phyloP scores from a whole-genome alignment of 2,797 vertebrate genomes.

The Molothrus ater region DNA sequence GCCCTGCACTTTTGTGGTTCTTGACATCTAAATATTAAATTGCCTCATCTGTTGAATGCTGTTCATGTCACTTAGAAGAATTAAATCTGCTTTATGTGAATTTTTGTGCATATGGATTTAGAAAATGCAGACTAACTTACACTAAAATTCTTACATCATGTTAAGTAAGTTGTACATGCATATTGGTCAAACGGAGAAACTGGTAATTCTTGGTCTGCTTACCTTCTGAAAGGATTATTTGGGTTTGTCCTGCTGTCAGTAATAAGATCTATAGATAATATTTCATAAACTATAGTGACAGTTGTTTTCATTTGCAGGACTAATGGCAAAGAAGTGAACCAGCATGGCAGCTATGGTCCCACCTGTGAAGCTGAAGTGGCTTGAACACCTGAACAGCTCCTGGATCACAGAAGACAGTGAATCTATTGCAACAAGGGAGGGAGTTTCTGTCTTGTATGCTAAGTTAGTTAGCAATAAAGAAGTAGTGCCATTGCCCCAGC shows the following conservation, averaged over 20 bases:
- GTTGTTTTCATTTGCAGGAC: conserved; percentile 71
- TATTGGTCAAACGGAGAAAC: neutral
- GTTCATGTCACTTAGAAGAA: neutral
- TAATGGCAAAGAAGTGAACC: conserved; percentile 88
- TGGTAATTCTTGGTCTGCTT: neutral
- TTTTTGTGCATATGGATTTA: neutral
- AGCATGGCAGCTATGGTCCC: conserved; percentile 95
- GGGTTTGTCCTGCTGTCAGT: neutral
- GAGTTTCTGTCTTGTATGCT: conserved; percentile 89
- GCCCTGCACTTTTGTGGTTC: neutral
- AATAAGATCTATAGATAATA: neutral
- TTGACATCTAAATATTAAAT: neutral
- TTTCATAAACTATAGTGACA: neutral
- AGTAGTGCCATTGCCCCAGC: conserved; percentile 93
- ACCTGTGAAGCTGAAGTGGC: conserved; percentile 98
- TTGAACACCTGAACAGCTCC: conserved; percentile 98
- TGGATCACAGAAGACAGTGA: conserved; percentile 99
- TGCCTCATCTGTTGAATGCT: neutral
- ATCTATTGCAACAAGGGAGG: conserved; percentile 95
- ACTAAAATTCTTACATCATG: neutral
- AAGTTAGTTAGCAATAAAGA: conserved; percentile 97
- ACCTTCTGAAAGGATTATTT: neutral
- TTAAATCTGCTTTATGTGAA: neutral
- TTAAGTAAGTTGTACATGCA: neutral
- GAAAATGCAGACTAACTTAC: neutral